Evolutionary conservation across 2,113 vertebrate genomes (phyloP), one percentile per base, ranked within the genome.

Genomic region (Morone saxatilis): DNA sequence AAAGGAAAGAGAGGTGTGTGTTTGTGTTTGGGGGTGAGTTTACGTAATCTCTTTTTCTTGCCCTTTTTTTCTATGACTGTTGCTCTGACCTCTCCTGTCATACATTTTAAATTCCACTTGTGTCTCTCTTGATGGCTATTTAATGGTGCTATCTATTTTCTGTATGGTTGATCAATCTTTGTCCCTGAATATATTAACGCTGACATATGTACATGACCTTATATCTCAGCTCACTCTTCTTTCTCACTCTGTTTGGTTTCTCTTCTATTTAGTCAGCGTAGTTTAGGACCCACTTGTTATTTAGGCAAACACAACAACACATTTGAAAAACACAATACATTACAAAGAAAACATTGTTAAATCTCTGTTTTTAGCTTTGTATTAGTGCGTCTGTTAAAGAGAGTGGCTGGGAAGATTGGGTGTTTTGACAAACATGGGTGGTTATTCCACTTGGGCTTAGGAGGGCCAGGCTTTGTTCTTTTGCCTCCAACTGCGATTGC

Each of bases 201-300:
- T 80, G 88, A 71, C 0, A 0, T 69, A 79, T 79, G 57, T 53
- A 25, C 19, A 56, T 74, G 81, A 63, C 71, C 67, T 84, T 43
- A 60, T 88, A 36, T 72, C 41, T 75, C 45, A 60, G 67, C 67
- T 76, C 22, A 68, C 25, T 69, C 48, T 59, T 73, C 57, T 1
- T 51, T 20, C 65, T 65, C 36, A 47, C 62, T 56, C 8, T 19
- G 22, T 53, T 56, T 68, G 31, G n/a, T 57, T 31, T 71, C 7
- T 25, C 22, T 22, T 81, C 4, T 79, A 0, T 62, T 7, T 77
- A 4, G 16, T 45, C 20, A 40, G 14, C 31, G 59, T 41, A 41
- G n/a, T 10, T 76, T 19, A 41, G 47, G 6, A 38, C 7, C 25
- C 1, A 8, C 31, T 57, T 50, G 9, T 45, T 45, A 53, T 69